Evolutionary conservation across 2,888 invertebrate species (phyloP).

Genomic region (Gari tellinella): DNA sequence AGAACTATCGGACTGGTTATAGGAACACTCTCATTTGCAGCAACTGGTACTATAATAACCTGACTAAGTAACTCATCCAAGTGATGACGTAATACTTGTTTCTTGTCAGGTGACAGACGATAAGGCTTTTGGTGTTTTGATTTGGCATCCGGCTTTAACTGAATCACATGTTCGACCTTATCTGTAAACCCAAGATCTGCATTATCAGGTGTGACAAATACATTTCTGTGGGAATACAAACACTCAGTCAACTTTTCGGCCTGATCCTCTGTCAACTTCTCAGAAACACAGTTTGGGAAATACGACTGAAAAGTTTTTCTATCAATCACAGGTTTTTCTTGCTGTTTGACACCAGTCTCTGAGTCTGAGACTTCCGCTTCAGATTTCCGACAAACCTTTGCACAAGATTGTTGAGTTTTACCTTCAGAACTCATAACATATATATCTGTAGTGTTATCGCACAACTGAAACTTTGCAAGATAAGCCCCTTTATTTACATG

Average conservation of each 20-base stretch:
- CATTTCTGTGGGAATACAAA: not conserved
- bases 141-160: slow-evolving; percentile 3
- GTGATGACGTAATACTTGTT: slow-evolving; percentile 22
- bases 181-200: slow-evolving; percentile 4
- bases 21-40: slow-evolving; percentile 29
- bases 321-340: no score
- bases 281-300: not conserved
- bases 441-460: slow-evolving; percentile 14
- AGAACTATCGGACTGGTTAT: slow-evolving; percentile 38
- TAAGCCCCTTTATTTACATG: slow-evolving; percentile 21
- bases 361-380: no score
- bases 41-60: slow-evolving; percentile 40
- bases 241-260: not conserved
- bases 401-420: no score
- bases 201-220: slow-evolving; percentile 12
- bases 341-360: no score
- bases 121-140: slow-evolving; percentile 4
- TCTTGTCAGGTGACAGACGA: slow-evolving; percentile 4
- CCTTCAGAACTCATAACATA: no score
- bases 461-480: slow-evolving; percentile 16
- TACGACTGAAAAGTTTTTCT: no score
- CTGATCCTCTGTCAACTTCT: not conserved
- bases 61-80: slow-evolving; percentile 31
- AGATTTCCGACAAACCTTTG: no score
- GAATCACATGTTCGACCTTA: slow-evolving; percentile 6